These are phyloP conservation scores for Orthonevra nobilis DNA, from an alignment of 2,888 invertebrate species.

Conservation along the genomic window DNA sequence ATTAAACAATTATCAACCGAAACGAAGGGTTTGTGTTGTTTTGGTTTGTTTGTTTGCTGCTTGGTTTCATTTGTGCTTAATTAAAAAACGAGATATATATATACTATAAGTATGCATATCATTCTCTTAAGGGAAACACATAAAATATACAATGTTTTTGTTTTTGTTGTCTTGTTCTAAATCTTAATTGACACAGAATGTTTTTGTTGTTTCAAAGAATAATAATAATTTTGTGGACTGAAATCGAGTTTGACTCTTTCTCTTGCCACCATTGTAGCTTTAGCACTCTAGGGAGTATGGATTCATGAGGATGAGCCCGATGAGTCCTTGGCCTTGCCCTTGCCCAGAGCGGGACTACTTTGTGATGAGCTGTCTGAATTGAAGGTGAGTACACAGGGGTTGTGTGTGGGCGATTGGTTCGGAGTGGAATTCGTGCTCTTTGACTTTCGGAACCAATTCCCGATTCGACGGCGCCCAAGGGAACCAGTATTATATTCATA, in stretches of 20 bases:
- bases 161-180: slow-evolving; percentile 8
- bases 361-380: slow-evolving; percentile 72
- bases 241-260: slow-evolving; percentile 50
- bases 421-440: slow-evolving; percentile 80
- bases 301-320: slow-evolving; percentile 66
- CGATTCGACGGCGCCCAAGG: slow-evolving; percentile 78
- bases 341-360: slow-evolving; percentile 72
- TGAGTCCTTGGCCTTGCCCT: slow-evolving; percentile 59
- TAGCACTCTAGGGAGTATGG: background rate
- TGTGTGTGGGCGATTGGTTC: slow-evolving; percentile 80
- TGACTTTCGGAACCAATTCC: slow-evolving; percentile 80
- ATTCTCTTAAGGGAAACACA: slow-evolving; percentile 24
- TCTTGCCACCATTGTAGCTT: background rate
- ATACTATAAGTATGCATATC: background rate
- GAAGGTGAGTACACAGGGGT: slow-evolving; percentile 72
- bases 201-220: background rate
- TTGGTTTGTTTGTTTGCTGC: slow-evolving; percentile 54
- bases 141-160: slow-evolving; percentile 47
- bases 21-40: background rate
- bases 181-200: slow-evolving; percentile 60
- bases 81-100: slow-evolving; percentile 45
- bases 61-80: slow-evolving; percentile 51
- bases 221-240: slow-evolving; percentile 13
- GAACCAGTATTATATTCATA: slow-evolving; percentile 77
- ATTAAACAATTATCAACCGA: too few relatives aligned